These are phyloP conservation scores for Camponotus vicinus DNA, from an alignment of 1,140 invertebrate genomes.

Conservation along the genomic window DNA sequence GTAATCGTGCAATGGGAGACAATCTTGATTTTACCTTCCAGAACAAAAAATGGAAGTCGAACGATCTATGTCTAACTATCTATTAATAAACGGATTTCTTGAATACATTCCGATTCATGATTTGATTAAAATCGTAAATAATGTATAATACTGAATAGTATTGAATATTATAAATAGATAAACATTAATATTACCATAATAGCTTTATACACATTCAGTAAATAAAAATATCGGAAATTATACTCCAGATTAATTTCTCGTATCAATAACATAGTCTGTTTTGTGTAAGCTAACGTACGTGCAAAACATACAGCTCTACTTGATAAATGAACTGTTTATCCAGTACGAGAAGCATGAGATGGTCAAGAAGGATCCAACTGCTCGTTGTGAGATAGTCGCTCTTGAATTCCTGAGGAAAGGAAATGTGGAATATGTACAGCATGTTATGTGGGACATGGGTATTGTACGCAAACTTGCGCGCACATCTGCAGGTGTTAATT, in stretches of 20 bases:
- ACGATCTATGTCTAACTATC: background rate
- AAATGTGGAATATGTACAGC: slow-evolving; percentile 45
- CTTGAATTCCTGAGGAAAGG: slow-evolving; percentile 46
- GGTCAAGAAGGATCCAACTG: slow-evolving; percentile 15
- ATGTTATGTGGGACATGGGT: background rate
- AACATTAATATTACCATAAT: no score
- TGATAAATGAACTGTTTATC: slow-evolving; percentile 36
- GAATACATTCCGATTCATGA: background rate
- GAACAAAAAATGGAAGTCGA: background rate
- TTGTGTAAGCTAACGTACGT: background rate
- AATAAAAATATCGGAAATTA: background rate
- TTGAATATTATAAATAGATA: background rate
- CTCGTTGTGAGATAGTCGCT: slow-evolving; percentile 11
- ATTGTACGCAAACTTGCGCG: slow-evolving; percentile 15
- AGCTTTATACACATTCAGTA: no score
- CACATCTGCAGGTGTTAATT: slow-evolving; percentile 44
- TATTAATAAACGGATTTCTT: slow-evolving; percentile 35
- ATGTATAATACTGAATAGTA: background rate
- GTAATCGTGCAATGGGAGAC: slow-evolving; percentile 30
- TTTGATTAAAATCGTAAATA: slow-evolving; percentile 4
- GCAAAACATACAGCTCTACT: background rate
- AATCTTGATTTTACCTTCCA: slow-evolving; percentile 37
- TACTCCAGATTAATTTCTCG: background rate
- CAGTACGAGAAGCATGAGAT: background rate
- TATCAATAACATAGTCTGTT: slow-evolving; percentile 2